Conservation (phyloP, 2,113 vertebrate genomes). For the Microcebus murinus region DNA sequence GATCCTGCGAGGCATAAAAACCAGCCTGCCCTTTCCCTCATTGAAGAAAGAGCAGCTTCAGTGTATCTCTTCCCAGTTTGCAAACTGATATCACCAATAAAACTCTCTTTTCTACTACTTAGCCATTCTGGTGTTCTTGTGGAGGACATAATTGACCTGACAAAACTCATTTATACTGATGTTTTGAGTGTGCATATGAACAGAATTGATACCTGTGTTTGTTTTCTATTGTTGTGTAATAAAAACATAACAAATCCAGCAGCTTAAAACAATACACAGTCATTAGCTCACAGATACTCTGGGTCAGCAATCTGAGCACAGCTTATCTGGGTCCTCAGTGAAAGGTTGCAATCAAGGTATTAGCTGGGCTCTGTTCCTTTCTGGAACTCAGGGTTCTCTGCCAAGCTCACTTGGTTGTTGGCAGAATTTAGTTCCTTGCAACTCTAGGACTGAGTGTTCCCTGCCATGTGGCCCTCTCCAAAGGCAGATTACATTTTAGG, state of each 20-base stretch:
- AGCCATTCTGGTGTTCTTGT: too few species aligned
- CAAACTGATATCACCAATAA: too few species aligned
- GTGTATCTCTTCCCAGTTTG: too few species aligned
- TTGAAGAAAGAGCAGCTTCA: too few species aligned
- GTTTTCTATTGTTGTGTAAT: background rate
- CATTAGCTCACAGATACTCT: background rate
- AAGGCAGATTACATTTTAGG: background rate
- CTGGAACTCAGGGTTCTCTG: background rate
- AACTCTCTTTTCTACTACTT: too few species aligned
- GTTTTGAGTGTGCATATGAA: background rate
- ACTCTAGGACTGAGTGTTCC: background rate
- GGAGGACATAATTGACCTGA: background rate
- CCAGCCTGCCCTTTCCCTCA: too few species aligned
- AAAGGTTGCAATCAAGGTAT: background rate
- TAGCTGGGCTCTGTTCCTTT: background rate
- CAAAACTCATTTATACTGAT: background rate
- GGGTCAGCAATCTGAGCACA: background rate
- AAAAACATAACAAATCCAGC: background rate
- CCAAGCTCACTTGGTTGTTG: background rate
- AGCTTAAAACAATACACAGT: background rate
- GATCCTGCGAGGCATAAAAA: too few species aligned
- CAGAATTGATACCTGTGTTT: background rate
- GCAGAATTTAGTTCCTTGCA: background rate
- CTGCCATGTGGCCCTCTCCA: background rate
- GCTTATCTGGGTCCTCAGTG: background rate